These are phyloP conservation scores for Aphrophora alni DNA, from an alignment of 2,888 invertebrate genomes.

Conservation along the genomic window DNA sequence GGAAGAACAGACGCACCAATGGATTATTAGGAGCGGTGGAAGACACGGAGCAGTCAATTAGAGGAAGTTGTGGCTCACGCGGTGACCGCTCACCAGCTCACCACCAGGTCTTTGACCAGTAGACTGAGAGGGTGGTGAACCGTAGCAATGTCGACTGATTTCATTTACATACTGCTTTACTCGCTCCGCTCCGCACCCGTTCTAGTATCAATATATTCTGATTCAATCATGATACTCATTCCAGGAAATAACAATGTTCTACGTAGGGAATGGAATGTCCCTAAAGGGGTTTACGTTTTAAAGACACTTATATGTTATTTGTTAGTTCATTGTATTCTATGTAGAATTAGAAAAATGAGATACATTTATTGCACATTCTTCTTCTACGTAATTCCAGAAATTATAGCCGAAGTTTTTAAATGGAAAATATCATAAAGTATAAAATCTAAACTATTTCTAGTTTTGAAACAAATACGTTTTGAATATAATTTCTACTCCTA, in stretches of 20 bases:
- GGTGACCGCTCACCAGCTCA: conserved; percentile 44
- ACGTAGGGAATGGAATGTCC: too few species aligned
- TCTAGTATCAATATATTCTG: not conserved
- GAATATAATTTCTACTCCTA: too few species aligned
- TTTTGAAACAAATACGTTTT: too few species aligned
- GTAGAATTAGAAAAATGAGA: too few species aligned
- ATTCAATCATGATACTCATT: not conserved
- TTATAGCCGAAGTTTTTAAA: too few species aligned
- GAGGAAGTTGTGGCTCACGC: conserved; percentile 9
- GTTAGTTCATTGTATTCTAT: too few species aligned
- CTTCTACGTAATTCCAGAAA: too few species aligned
- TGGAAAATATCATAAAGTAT: too few species aligned
- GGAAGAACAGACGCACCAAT: not conserved
- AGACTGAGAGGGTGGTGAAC: conserved; percentile 63
- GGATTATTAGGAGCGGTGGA: not conserved
- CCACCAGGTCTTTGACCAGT: conserved; percentile 58
- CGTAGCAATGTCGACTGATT: conserved; percentile 55
- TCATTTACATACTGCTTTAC: not conserved
- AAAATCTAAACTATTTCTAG: too few species aligned
- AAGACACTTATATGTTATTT: too few species aligned
- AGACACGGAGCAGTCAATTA: conserved; percentile 19
- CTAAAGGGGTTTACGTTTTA: too few species aligned
- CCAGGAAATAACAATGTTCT: not conserved
- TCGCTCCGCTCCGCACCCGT: not conserved
- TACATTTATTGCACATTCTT: too few species aligned